Evolutionary conservation across 1,140 invertebrate species (phyloP).

Genomic region (Drosophila saltans): DNA sequence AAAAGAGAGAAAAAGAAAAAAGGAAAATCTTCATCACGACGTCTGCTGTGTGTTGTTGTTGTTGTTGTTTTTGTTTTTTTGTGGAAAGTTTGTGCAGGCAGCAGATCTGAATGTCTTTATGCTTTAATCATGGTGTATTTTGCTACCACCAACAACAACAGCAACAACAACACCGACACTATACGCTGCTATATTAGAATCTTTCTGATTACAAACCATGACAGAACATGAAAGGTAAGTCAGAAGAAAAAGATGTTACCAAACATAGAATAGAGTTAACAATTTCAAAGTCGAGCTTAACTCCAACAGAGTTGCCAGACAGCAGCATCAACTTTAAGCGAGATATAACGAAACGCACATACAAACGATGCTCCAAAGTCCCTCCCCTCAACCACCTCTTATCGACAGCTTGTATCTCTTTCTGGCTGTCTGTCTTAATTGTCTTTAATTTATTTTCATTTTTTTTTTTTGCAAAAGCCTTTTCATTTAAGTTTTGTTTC

Average conservation of each 20-base stretch:
- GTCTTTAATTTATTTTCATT: slow-evolving; percentile 29
- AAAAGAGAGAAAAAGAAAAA: background rate
- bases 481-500: slow-evolving; percentile 4
- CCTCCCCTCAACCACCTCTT: background rate
- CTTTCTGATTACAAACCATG: slow-evolving; percentile 89
- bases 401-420: slow-evolving; percentile 6
- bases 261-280: background rate
- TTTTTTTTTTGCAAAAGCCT: slow-evolving; percentile 1
- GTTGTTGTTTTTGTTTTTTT: slow-evolving; percentile 55
- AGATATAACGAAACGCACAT: background rate
- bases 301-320: slow-evolving; percentile 32
- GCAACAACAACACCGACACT: slow-evolving; percentile 82
- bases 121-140: slow-evolving; percentile 88
- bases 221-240: slow-evolving; percentile 90
- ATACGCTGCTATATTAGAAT: slow-evolving; percentile 88
- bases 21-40: slow-evolving; percentile 22
- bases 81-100: slow-evolving; percentile 76
- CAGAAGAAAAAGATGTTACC: background rate
- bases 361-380: too few species aligned
- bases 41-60: slow-evolving; percentile 35
- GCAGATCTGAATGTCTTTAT: slow-evolving; percentile 86
- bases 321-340: background rate
- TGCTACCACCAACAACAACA: slow-evolving; percentile 83
- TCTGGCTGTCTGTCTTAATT: slow-evolving; percentile 27
- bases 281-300: slow-evolving; percentile 32